phyloP scores from a whole-genome alignment of 2,113 vertebrate species.

The Cyphomyrus plagiostoma region DNA sequence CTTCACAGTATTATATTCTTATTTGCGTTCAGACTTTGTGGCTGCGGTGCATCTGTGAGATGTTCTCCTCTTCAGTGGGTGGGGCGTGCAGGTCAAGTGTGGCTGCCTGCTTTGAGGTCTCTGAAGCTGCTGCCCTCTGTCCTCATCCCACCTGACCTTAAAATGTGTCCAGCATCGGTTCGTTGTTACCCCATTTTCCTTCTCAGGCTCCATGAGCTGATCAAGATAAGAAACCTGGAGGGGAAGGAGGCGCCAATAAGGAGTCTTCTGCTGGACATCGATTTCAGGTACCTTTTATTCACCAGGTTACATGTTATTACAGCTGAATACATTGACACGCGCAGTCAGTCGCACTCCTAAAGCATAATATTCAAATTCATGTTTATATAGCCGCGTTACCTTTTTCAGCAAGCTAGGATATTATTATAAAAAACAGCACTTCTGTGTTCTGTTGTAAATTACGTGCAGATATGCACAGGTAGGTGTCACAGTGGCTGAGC shows the following conservation, averaged over 20 bases:
- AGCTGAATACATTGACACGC: neutral
- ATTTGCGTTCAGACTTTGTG: neutral
- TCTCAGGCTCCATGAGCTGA: slow-evolving; percentile 82
- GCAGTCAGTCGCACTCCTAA: neutral
- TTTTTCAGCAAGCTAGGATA: neutral
- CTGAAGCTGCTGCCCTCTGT: neutral
- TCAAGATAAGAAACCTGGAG: slow-evolving; percentile 64
- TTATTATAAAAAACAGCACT: neutral
- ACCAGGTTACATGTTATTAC: neutral
- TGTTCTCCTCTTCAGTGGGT: neutral
- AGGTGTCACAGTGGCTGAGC: neutral
- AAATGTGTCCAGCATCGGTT: neutral
- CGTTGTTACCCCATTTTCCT: slow-evolving; percentile 20
- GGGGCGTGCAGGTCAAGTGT: neutral
- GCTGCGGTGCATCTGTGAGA: neutral
- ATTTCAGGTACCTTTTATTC: slow-evolving; percentile 73
- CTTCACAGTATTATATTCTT: neutral
- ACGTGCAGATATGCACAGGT: neutral
- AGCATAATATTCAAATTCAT: neutral
- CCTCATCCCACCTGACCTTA: neutral
- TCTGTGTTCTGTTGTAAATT: neutral
- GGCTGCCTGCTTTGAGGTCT: neutral
- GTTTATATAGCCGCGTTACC: neutral
- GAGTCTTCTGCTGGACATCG: slow-evolving; percentile 90
- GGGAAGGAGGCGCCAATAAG: slow-evolving; percentile 53